Conservation (phyloP, 1,140 invertebrate genomes). For the Aphelenchoides besseyi region DNA sequence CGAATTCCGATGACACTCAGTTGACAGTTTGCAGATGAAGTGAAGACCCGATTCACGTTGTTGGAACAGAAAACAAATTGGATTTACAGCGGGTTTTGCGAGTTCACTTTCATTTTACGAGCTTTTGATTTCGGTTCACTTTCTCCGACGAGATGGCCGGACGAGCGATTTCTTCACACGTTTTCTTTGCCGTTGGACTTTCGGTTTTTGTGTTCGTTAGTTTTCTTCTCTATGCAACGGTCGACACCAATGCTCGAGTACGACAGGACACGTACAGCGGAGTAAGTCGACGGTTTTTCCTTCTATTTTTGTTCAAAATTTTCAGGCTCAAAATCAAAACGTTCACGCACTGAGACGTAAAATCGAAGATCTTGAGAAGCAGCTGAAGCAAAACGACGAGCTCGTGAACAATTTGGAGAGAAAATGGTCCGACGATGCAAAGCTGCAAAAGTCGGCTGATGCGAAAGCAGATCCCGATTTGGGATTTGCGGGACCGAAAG, state of each 20-base stretch:
- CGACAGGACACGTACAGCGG: constrained; percentile 15
- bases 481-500: background rate
- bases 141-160: constrained; percentile 13
- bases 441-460: background rate
- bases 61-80: too few relatives aligned
- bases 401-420: constrained; percentile 15
- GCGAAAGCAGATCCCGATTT: background rate
- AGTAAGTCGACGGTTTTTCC: background rate
- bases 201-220: constrained; percentile 35
- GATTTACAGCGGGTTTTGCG: too few relatives aligned
- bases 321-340: constrained; percentile 12
- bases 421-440: background rate
- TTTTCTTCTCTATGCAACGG: constrained; percentile 31
- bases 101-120: too few relatives aligned
- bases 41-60: too few relatives aligned
- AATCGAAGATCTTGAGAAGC: constrained; percentile 24
- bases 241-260: constrained; percentile 29
- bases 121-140: background rate
- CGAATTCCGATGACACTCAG: too few relatives aligned
- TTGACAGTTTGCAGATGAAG: too few relatives aligned
- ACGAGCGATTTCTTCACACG: background rate
- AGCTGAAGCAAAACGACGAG: constrained; percentile 22
- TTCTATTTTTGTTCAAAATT: constrained; percentile 1
- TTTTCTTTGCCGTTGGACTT: constrained; percentile 28
- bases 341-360: constrained; percentile 4